Evolutionary conservation across 2,888 invertebrate species (phyloP), one percentile per base, ranked within the genome.

Genomic region (Latheticus oryzae): DNA sequence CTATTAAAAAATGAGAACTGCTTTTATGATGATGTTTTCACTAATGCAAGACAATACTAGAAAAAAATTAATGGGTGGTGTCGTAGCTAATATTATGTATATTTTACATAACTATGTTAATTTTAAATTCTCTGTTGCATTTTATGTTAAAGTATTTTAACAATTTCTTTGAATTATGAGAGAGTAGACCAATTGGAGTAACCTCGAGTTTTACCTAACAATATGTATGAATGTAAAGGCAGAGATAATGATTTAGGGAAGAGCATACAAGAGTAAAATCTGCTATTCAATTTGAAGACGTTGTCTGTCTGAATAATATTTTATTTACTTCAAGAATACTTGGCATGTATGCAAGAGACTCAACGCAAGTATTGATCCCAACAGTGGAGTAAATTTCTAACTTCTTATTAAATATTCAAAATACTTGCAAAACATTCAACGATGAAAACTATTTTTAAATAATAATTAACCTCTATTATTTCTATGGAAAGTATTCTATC

Each of bases 321-420:
- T 47, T 47, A 35, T 47, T 23, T 33, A 12, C 5, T 23, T 33
- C 8, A 21, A 33, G 33, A 32, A 15, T 24, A 42, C 42, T 9
- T 42, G 15, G 13, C 26, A 26, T 13, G 15, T 28, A 43, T 32
- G 45, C 17, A 28, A 24, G 5, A 11, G 21, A 45, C 19, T 30
- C 32, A 45, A 32, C 30, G 32, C 16, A 23, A 21, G 33, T 47
- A 47, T 47, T 23, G 47, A 47, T 47, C 33, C 13, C 23, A 42
- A 5, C 11, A 19, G 32, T 43, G 17, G 32, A 30, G 13, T 32
- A 45, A 45, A 45, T 45, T 45, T 13, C 11, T 15, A 33, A 21
- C 3, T n/a, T 21, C 3, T 13, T 17, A 32, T 30, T 45, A 32
- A 45, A 32, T 7, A 45, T 45, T 45, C 19, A 45, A 32, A 45